Evolutionary conservation across 2,888 invertebrate genomes (phyloP), one percentile per base, ranked within the genome.

Genomic region (Plebejus melissa): DNA sequence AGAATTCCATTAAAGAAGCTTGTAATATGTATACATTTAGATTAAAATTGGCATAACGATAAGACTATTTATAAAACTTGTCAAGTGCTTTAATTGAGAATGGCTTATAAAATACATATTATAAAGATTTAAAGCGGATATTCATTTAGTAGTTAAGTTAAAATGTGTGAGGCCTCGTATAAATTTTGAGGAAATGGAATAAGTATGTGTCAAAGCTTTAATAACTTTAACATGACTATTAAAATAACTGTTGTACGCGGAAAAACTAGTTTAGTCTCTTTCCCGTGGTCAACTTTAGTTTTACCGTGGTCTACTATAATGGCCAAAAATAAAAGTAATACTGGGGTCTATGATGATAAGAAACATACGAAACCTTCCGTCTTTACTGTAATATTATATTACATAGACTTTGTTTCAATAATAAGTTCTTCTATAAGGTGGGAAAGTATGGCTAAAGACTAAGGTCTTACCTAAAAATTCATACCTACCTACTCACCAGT

Each of bases 61-160:
- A 71, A 71, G 46, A 22, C 41, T 71, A 71, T 28, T 41, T 71
- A 46, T 41, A 71, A 71, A 71, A 71, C 70, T 71, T 71, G 70
- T 71, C 70, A 41, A 28, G 41, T 28, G 71, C 9, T 71, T 71
- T 71, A 71, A 71, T 71, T 71, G 46, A 46, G 46, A 41, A 28
- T 71, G 70, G 41, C 41, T 70, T 41, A 70, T 41, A 71, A 41
- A 70, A n/a, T 28, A 7, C n/a, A 4, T 50, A 13, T 50, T 22
- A 7, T 41, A 9, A 46, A 71, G 28, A 46, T 71, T 22, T 13
- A 1, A 71, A 71, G 32, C 11, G 9, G 28, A 71, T 71, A 13
- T 11, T 9, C 5, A 28, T 65, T 32, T 4, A 65, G 32, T 32
- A 0, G 4, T 32, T 36, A 5, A 22, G 65, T 65, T 65, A 11